Evolutionary conservation across 2,888 invertebrate species (phyloP).

Genomic region (Invenusta paracnida): DNA sequence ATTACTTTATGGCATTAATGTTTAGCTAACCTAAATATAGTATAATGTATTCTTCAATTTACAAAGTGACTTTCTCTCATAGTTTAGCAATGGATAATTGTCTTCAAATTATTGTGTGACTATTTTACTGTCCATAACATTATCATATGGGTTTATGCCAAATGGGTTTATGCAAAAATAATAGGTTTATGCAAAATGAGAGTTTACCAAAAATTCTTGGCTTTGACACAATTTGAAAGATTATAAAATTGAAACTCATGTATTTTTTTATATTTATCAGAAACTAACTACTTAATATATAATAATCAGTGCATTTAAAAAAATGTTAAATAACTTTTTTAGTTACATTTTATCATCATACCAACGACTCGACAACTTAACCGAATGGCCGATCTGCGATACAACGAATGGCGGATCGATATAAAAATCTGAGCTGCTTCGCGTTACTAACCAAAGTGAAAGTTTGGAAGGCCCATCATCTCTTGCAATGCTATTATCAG

Average conservation of each 20-base stretch:
- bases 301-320: no score
- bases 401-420: slow-evolving; percentile 15
- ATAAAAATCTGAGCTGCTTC: slow-evolving; percentile 17
- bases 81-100: not conserved
- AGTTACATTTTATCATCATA: no score
- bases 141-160: not conserved
- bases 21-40: not conserved
- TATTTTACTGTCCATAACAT: not conserved
- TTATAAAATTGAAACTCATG: no score
- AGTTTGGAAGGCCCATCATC: slow-evolving; percentile 6
- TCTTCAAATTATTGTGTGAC: not conserved
- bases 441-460: slow-evolving; percentile 4
- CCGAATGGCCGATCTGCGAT: no score
- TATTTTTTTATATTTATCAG: no score
- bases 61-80: not conserved
- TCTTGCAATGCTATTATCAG: not conserved
- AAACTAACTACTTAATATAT: no score
- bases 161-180: not conserved
- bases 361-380: no score
- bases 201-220: not conserved
- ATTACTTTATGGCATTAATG: no score
- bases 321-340: no score
- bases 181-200: not conserved
- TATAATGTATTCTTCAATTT: not conserved
- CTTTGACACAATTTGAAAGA: no score